These are phyloP conservation scores for Gyrodactylus salaris DNA, from an alignment of 1,140 invertebrate genomes.

Conservation along the genomic window DNA sequence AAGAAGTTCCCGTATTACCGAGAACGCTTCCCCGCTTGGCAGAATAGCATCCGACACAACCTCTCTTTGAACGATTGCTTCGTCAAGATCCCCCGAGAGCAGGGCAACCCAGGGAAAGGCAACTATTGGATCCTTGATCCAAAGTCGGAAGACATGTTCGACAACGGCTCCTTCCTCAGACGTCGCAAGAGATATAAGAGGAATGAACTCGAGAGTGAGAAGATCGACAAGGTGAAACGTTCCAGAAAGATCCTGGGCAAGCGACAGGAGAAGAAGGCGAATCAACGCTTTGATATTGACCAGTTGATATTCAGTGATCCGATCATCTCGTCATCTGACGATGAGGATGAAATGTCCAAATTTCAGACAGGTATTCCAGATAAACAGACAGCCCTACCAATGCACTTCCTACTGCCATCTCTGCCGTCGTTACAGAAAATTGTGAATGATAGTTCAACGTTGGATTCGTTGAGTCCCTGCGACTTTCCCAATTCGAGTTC, in stretches of 20 bases:
- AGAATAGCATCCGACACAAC: constrained; percentile 78
- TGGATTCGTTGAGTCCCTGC: too few species aligned
- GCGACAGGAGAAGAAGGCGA: neutral
- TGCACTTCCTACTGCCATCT: too few species aligned
- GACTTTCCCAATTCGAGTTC: too few species aligned
- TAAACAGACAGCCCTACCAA: too few species aligned
- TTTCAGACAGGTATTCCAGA: too few species aligned
- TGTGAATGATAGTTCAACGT: too few species aligned
- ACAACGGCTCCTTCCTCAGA: constrained; percentile 78
- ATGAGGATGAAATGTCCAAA: neutral
- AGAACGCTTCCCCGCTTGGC: constrained; percentile 22
- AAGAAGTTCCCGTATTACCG: constrained; percentile 42
- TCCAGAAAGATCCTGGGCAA: neutral
- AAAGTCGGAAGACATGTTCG: constrained; percentile 87
- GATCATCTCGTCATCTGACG: too few species aligned
- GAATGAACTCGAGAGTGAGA: neutral
- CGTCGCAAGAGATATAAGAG: constrained; percentile 73
- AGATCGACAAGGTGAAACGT: neutral
- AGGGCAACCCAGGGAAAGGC: constrained; percentile 86
- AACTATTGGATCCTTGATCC: constrained; percentile 97
- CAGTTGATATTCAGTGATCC: too few species aligned
- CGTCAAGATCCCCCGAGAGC: constrained; percentile 81
- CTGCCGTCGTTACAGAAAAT: too few species aligned
- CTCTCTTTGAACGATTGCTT: constrained; percentile 91
- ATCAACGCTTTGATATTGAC: neutral